Percentiles rank a stretch among this genome's conserved stretches.
These are phyloP conservation scores for Laothoe populi DNA, from an alignment of 2,888 invertebrate genomes.

Conservation along the genomic window DNA sequence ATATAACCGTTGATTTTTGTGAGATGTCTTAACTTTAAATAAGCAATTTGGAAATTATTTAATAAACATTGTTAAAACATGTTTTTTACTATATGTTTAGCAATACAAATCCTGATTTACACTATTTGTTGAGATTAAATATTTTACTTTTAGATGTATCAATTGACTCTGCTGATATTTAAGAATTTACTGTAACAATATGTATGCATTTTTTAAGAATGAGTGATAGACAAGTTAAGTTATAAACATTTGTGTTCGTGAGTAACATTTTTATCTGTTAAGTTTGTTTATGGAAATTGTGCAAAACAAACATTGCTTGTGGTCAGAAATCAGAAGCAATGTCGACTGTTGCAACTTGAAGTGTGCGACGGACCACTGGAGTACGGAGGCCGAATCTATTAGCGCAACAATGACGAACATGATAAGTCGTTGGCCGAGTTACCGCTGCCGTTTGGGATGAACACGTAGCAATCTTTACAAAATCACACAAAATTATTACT, in stretches of 20 bases:
- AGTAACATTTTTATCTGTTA: constrained; percentile 27
- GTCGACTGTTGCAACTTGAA: constrained; percentile 44
- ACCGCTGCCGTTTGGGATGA: neutral
- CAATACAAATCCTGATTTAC: too few relatives aligned
- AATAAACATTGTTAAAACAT: too few relatives aligned
- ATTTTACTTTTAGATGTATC: constrained; percentile 30
- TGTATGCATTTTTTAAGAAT: constrained; percentile 49
- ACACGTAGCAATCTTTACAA: neutral
- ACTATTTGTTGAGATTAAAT: too few relatives aligned
- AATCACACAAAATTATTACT: constrained; percentile 13
- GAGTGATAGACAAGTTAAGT: constrained; percentile 31
- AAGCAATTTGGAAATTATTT: too few relatives aligned
- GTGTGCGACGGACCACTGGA: constrained; percentile 36
- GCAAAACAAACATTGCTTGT: constrained; percentile 13
- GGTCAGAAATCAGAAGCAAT: constrained; percentile 39
- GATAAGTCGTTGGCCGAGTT: constrained; percentile 27
- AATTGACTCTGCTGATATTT: constrained; percentile 24
- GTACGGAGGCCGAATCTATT: constrained; percentile 53
- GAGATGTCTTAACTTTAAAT: too few relatives aligned
- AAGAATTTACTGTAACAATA: constrained; percentile 37
- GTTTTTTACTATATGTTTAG: too few relatives aligned
- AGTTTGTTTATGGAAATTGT: constrained; percentile 37
- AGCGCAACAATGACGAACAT: constrained; percentile 53
- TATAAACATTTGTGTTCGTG: neutral
- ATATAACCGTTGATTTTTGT: too few relatives aligned